These are phyloP conservation scores for Carabus problematicus DNA, from an alignment of 2,888 invertebrate species.

Conservation along the genomic window DNA sequence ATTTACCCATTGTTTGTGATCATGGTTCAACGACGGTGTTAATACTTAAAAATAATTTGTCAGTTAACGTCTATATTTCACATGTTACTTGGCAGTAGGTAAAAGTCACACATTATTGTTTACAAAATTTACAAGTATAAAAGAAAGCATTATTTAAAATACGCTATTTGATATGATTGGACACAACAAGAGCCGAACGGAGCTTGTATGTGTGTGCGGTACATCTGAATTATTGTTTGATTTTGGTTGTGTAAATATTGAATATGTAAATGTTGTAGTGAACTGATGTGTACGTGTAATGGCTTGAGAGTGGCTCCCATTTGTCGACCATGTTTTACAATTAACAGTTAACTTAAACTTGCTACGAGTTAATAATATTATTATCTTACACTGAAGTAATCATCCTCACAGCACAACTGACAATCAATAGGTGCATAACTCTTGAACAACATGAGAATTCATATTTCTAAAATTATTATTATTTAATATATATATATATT, in stretches of 20 bases:
- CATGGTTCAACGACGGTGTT: slow-evolving; percentile 31
- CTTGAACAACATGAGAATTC: slow-evolving; percentile 22
- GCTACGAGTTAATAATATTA: slow-evolving; percentile 32
- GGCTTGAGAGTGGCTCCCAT: slow-evolving; percentile 40
- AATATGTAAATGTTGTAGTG: not conserved
- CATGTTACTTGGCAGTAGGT: slow-evolving; percentile 41
- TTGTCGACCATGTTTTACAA: slow-evolving; percentile 41
- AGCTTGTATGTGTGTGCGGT: not conserved
- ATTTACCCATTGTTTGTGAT: slow-evolving; percentile 5
- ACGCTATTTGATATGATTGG: slow-evolving; percentile 36
- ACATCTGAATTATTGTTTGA: slow-evolving; percentile 3
- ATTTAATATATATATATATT: slow-evolving; percentile 15
- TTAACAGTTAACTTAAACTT: slow-evolving; percentile 40
- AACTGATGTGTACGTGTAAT: slow-evolving; percentile 17
- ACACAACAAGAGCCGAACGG: slow-evolving; percentile 29
- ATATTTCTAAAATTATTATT: slow-evolving; percentile 25
- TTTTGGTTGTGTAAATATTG: no score
- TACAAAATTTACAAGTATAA: slow-evolving; percentile 35
- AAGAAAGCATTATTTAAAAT: slow-evolving; percentile 41
- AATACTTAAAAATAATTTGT: slow-evolving; percentile 31
- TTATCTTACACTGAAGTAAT: slow-evolving; percentile 41
- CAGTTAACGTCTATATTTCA: slow-evolving; percentile 33
- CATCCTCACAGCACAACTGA: slow-evolving; percentile 11
- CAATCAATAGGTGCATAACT: slow-evolving; percentile 19
- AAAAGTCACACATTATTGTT: slow-evolving; percentile 32